Evolutionary conservation across 1,140 invertebrate genomes (phyloP).

Genomic region (Scylla paramamosain): DNA sequence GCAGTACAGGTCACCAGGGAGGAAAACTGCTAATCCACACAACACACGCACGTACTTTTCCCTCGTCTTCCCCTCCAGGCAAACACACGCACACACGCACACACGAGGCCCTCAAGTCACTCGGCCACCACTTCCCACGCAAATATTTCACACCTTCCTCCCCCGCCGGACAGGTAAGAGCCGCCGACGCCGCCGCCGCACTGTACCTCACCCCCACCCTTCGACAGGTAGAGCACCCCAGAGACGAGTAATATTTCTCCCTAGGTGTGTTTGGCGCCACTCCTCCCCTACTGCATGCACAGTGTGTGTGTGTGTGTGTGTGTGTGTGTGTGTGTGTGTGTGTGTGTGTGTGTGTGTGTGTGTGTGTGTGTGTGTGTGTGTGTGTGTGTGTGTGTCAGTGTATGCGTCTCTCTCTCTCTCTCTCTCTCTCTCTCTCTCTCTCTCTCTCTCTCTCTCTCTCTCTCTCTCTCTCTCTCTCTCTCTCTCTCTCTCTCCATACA

Average conservation of each 20-base stretch:
- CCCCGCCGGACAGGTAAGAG: neutral
- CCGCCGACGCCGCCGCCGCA: neutral
- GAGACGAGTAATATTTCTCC: neutral
- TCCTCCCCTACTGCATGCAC: neutral
- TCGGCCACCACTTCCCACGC: neutral
- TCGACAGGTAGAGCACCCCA: neutral
- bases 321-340: too few relatives aligned
- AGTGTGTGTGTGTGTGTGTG: too few relatives aligned
- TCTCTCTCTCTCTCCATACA: neutral
- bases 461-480: neutral
- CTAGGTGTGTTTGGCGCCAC: neutral
- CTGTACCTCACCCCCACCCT: neutral
- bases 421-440: slow-evolving; percentile 9
- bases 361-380: too few relatives aligned
- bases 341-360: too few relatives aligned
- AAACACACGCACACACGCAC: slow-evolving; percentile 34
- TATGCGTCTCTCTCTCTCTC: neutral
- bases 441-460: neutral
- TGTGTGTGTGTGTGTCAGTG: too few relatives aligned
- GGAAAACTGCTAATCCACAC: neutral
- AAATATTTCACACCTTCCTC: neutral
- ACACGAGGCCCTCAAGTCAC: neutral
- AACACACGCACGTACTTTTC: neutral
- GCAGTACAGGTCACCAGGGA: too few relatives aligned
- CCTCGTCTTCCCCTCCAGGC: neutral